Evolutionary conservation across 2,888 invertebrate species (phyloP), one percentile per base, ranked within the genome.

Genomic region (Loripinus fragilis): DNA sequence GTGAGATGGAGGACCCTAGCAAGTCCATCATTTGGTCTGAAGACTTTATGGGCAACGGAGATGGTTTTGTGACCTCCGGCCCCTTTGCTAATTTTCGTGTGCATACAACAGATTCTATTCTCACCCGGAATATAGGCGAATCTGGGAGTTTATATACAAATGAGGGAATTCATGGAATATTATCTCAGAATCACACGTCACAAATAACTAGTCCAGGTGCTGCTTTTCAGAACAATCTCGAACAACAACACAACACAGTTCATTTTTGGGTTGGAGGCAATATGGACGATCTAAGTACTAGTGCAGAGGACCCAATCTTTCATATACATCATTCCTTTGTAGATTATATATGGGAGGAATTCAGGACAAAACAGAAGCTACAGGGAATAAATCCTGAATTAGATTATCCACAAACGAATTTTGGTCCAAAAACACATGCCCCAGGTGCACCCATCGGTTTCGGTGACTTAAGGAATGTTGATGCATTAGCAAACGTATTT

Each of bases 241-340:
- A 86, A 42, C 74, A 81, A 7, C 85, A 83, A 42, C 83, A 83
- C 38, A 80, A 82, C 60, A 76, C 76, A 15, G 80, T 83, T 0
- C 86, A 86, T 52, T 68, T 67, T 0, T 86, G 86, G 86, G 76
- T 86, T 0, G 85, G 85, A 20, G 86, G 86, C 17, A 80, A 82
- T 60, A 85, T 86, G 85, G 83, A 80, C 25, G 80, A 80, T n/a
- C 55, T 86, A 17, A 81, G 81, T 12, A 85, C 80, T 0, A 81
- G 86, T 30, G 81, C 83, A 0, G 78, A 83, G 38, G 87, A 87
- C 42, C 87, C 87, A 0, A 76, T 85, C 12, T 87, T 86, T 72
- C 86, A 77, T 69, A 69, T 87, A 28, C 83, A 85, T 66, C 85
- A 85, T 78, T 78, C 85, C 1, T 85, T 83, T 70, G 73, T 85